phyloP scores from a whole-genome alignment of 2,888 invertebrate species.

The Drosophila neonasuta region DNA sequence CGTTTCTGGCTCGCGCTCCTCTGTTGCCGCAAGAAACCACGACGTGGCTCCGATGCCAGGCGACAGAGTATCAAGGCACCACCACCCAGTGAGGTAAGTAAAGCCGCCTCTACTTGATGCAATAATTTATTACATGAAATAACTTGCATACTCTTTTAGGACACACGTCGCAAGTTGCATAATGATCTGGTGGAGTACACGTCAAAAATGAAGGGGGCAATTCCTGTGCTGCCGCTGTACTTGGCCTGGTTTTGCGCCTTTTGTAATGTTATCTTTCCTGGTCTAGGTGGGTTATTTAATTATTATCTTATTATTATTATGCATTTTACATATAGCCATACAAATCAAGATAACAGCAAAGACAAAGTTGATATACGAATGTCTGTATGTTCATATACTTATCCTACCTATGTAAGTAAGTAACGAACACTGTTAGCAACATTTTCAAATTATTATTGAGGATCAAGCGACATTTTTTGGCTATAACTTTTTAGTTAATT shows the following conservation, averaged over 20 bases:
- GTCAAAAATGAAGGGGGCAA: constrained; percentile 94
- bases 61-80: constrained; percentile 86
- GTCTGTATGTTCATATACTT: too few species aligned
- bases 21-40: constrained; percentile 83
- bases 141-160: constrained; percentile 82
- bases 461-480: too few species aligned
- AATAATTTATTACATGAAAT: background rate
- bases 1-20: constrained; percentile 77
- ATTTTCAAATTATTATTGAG: too few species aligned
- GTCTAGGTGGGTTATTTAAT: constrained; percentile 85
- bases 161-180: constrained; percentile 89
- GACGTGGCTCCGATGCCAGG: constrained; percentile 79
- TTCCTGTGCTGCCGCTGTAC: constrained; percentile 93
- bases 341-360: too few species aligned
- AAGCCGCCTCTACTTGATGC: background rate
- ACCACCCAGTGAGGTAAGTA: constrained; percentile 78
- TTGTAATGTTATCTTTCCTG: constrained; percentile 90
- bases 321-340: too few species aligned
- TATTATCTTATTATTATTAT: background rate
- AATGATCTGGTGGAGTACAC: constrained; percentile 90
- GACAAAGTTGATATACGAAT: too few species aligned
- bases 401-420: too few species aligned
- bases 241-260: constrained; percentile 94
- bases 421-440: too few species aligned
- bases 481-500: background rate